A percentile compares a stretch with the other conserved stretches of the same genome.
Evolutionary conservation across 2,797 vertebrate species (phyloP).

Genomic region (Rhinogobio ventralis): DNA sequence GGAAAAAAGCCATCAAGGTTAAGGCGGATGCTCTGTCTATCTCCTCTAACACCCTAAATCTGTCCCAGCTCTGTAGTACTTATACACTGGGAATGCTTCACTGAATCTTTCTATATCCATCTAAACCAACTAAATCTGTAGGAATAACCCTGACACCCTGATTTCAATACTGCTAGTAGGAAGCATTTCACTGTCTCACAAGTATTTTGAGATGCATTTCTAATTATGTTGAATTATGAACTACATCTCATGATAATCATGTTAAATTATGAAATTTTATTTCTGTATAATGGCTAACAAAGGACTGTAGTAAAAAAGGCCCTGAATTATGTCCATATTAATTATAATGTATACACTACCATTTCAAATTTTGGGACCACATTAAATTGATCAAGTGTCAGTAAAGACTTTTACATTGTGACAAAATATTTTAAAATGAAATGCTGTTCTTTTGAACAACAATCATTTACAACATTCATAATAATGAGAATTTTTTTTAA

Average conservation of each 20-base stretch:
- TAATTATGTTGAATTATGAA: constrained; percentile 9
- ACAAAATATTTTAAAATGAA: not conserved
- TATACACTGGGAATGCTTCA: not conserved
- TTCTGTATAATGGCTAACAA: no score
- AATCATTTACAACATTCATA: not conserved
- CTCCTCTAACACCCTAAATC: constrained; percentile 15
- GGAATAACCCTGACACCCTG: not conserved
- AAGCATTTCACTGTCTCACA: constrained; percentile 9
- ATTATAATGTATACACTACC: not conserved
- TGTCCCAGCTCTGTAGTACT: constrained; percentile 6
- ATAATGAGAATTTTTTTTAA: not conserved
- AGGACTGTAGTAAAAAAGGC: not conserved
- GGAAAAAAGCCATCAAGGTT: not conserved
- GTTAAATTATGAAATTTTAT: not conserved
- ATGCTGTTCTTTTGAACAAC: not conserved
- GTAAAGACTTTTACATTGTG: not conserved
- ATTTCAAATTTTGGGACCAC: not conserved
- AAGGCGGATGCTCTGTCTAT: constrained; percentile 12
- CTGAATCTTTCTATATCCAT: constrained; percentile 6
- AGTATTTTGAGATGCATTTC: not conserved
- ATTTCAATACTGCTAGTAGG: not conserved
- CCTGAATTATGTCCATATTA: not conserved
- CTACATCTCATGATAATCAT: not conserved
- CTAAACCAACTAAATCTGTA: constrained; percentile 1
- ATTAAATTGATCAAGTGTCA: not conserved